Base-by-base conservation (phyloP, 2,113 vertebrate species). In the Rana temporaria region DNA sequence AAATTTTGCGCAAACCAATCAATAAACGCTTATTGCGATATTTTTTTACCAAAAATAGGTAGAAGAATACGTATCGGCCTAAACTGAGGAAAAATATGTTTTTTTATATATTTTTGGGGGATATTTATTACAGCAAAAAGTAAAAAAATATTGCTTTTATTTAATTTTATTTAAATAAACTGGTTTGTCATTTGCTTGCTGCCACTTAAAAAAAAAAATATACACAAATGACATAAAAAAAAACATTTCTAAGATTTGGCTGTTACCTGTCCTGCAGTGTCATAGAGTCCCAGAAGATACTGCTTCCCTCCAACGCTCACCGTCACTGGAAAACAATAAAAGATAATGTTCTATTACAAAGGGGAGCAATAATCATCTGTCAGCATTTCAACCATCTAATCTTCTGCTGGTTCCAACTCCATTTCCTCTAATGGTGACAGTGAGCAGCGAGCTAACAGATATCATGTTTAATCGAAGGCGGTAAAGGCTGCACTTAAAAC, bases 241-340 rank as follows among this genome's bases (percentile, higher is more conserved):
- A 6, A 8, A 74, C 32, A 60, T 52, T 48, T 26, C 53, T 26
- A 77, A 77, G 20, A 62, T 6, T 4, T 22, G 19, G 12, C 16
- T 30, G 18, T 56, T 94, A 97, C 96, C 95, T 97, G 95, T 83
- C 96, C 96, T 52, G 96, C 96, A 0, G 96, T 97, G 88, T 97
- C 96, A 59, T 96, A 97, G 34, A 97, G 93, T 77, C 94, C 95
- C 77, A 97, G 91, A 87, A 97, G 89, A 62, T 97, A 95, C 63
- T 96, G 95, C 59, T 94, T 93, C 86, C 95, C 96, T 90, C 95
- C 95, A 77, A 97, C 95, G 1, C 93, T 95, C 87, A 97, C 92
- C 9, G 94, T 96, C 85, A 97, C 96, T 97, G 89, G 32, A 87
- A 88, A 48, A 68, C 70, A 60, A 71, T 34, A 24, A 52, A 65